These are phyloP conservation scores for Diaphora mendica DNA, from an alignment of 2,888 invertebrate species.

Conservation along the genomic window DNA sequence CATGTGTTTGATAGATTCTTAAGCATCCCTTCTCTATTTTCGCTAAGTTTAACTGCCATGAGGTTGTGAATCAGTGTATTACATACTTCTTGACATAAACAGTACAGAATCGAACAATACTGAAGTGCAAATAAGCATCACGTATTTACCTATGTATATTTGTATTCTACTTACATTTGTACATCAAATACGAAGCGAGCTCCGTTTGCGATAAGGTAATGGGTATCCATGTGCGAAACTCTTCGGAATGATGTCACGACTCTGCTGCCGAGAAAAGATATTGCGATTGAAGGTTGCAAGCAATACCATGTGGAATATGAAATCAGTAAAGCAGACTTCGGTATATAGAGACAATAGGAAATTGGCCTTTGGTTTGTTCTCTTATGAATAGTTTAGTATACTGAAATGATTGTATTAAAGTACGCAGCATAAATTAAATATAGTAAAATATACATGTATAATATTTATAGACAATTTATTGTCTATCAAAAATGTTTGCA, in stretches of 20 bases:
- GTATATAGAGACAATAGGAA: not conserved
- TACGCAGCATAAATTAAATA: too few species aligned
- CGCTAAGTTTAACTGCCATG: too few species aligned
- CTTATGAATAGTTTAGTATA: not conserved
- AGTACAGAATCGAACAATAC: not conserved
- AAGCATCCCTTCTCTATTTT: too few species aligned
- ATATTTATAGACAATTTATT: too few species aligned
- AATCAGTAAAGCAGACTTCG: slow-evolving; percentile 6
- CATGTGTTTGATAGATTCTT: too few species aligned
- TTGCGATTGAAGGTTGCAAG: slow-evolving; percentile 37
- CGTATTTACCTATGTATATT: not conserved
- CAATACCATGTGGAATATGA: slow-evolving; percentile 17
- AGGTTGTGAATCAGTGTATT: too few species aligned
- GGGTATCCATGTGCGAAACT: slow-evolving; percentile 28
- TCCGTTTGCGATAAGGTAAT: slow-evolving; percentile 44
- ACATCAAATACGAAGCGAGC: slow-evolving; percentile 20
- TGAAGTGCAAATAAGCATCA: not conserved
- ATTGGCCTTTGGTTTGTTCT: not conserved
- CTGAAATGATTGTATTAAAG: too few species aligned
- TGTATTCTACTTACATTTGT: slow-evolving; percentile 15
- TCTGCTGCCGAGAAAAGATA: slow-evolving; percentile 16
- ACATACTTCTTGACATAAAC: too few species aligned
- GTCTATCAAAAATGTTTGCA: too few species aligned
- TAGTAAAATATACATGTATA: too few species aligned
- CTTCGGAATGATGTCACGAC: slow-evolving; percentile 27